Conservation (phyloP, 2,888 invertebrate genomes). For the Cryptocephalus primarius region DNA sequence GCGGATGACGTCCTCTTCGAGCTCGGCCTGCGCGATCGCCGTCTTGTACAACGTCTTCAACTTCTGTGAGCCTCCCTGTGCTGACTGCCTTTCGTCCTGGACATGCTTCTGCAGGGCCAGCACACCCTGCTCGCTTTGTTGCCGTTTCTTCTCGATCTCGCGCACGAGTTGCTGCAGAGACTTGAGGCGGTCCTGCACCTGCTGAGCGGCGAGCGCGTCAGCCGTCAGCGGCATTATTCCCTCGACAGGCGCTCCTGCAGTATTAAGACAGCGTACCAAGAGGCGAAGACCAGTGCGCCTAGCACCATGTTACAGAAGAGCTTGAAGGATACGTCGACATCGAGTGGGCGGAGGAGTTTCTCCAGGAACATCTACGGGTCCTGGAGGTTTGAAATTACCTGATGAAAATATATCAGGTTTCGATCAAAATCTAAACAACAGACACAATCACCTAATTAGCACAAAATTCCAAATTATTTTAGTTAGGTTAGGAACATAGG, state of each 20-base stretch:
- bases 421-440: too few relatives aligned
- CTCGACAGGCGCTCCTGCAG: slow-evolving; percentile 9
- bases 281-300: too few relatives aligned
- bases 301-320: too few relatives aligned
- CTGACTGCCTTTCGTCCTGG: slow-evolving; percentile 26
- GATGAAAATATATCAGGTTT: too few relatives aligned
- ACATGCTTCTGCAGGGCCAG: slow-evolving; percentile 69
- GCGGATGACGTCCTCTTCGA: slow-evolving; percentile 73
- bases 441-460: too few relatives aligned
- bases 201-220: slow-evolving; percentile 58
- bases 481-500: too few relatives aligned
- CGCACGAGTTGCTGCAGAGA: slow-evolving; percentile 65
- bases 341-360: too few relatives aligned
- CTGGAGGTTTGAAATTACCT: too few relatives aligned
- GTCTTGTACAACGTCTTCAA: slow-evolving; percentile 69
- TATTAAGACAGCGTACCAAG: background rate
- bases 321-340: too few relatives aligned
- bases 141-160: slow-evolving; percentile 71
- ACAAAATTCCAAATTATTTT: too few relatives aligned
- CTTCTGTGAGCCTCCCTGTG: slow-evolving; percentile 42
- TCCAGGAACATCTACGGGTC: too few relatives aligned
- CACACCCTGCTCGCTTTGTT: slow-evolving; percentile 70
- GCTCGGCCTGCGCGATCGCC: slow-evolving; percentile 69
- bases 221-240: slow-evolving; percentile 61
- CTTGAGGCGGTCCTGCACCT: slow-evolving; percentile 65